These are phyloP conservation scores for Ceryle rudis DNA, from an alignment of 2,797 vertebrate genomes.

Conservation along the genomic window DNA sequence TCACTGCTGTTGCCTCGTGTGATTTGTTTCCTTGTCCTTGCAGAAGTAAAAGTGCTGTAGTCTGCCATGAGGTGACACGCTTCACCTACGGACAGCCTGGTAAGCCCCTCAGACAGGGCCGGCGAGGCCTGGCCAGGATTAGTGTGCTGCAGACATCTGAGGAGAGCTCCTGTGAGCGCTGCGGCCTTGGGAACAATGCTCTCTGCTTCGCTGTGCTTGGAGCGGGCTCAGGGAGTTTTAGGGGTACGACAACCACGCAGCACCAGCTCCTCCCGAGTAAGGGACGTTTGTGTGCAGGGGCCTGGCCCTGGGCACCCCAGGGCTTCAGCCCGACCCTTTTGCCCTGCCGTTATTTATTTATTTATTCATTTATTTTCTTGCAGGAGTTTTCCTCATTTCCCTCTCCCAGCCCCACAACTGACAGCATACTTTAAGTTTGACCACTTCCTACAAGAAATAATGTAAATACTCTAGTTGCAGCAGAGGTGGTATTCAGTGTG, in stretches of 20 bases:
- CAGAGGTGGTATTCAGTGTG: background rate
- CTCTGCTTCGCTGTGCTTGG: background rate
- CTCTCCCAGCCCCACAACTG: background rate
- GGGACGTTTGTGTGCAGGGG: background rate
- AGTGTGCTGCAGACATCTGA: background rate
- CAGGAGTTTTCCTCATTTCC: background rate
- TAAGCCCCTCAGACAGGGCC: background rate
- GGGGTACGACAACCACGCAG: accelerated
- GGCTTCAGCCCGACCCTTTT: background rate
- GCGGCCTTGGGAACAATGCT: background rate
- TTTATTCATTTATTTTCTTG: no score
- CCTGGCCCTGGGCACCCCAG: no score
- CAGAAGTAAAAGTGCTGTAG: conserved; percentile 43
- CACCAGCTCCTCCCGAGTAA: background rate
- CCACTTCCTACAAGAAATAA: background rate
- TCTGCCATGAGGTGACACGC: conserved; percentile 31
- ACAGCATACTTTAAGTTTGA: background rate
- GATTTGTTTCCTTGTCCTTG: conserved; percentile 24
- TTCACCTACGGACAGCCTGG: background rate
- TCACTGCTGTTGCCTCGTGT: background rate
- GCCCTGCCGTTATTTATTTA: no score
- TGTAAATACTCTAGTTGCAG: background rate
- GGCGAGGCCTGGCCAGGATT: background rate
- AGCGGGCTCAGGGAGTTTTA: background rate
- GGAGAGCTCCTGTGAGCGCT: background rate